These are phyloP conservation scores for Halesus radiatus DNA, from an alignment of 1,140 invertebrate genomes.

Conservation along the genomic window DNA sequence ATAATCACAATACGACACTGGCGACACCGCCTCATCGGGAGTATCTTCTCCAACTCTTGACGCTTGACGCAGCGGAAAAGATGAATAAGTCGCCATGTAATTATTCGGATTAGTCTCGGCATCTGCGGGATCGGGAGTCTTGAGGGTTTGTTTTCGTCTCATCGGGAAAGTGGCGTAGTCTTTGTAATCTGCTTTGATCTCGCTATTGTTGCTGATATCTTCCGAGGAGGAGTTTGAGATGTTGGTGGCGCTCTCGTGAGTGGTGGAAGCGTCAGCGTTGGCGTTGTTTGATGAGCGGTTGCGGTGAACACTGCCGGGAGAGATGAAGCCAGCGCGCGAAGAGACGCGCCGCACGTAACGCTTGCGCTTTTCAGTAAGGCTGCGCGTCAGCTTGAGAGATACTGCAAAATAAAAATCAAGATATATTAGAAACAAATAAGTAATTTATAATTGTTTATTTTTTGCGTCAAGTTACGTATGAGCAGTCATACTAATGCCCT, in stretches of 20 bases:
- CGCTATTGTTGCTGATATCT: too few species aligned
- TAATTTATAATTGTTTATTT: too few species aligned
- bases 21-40: background rate
- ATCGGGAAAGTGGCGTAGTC: too few species aligned
- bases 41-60: background rate
- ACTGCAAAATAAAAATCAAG: conserved; percentile 59
- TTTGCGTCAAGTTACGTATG: too few species aligned
- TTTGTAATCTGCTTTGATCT: too few species aligned
- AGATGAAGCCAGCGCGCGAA: conserved; percentile 61
- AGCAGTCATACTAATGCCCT: too few species aligned
- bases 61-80: conserved; percentile 44
- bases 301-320: background rate
- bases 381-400: conserved; percentile 67
- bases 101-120: too few species aligned
- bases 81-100: conserved; percentile 58
- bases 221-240: too few species aligned
- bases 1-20: conserved; percentile 61
- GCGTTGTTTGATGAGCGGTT: background rate
- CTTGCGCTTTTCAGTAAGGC: conserved; percentile 73
- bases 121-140: background rate
- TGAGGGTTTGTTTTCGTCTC: background rate
- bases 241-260: too few species aligned
- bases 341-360: conserved; percentile 74
- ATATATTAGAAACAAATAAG: too few species aligned
- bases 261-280: background rate